Conservation (phyloP, 2,888 invertebrate genomes). For the Taphrorychus bicolor region DNA sequence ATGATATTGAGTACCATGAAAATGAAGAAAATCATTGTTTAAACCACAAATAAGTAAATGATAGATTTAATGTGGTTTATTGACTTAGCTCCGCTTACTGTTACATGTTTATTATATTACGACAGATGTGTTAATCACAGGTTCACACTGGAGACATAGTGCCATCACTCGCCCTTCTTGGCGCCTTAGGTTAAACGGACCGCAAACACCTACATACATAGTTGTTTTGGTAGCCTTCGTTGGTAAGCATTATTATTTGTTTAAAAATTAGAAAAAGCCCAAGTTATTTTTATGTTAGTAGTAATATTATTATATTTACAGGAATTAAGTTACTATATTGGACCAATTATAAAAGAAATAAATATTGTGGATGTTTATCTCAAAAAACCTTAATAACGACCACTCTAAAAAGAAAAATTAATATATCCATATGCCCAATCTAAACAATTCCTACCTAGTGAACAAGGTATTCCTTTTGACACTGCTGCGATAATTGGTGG, state of each 20-base stretch:
- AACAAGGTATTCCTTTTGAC: slow-evolving; percentile 40
- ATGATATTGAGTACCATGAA: too few species aligned
- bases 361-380: background rate
- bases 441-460: slow-evolving; percentile 13
- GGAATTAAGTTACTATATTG: too few species aligned
- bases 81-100: slow-evolving; percentile 37
- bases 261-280: background rate
- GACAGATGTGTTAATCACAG: slow-evolving; percentile 36
- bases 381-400: slow-evolving; percentile 4
- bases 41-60: too few species aligned
- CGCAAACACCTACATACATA: too few species aligned
- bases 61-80: background rate
- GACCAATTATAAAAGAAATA: too few species aligned
- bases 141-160: slow-evolving; percentile 3
- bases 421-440: slow-evolving; percentile 18
- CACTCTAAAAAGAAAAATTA: slow-evolving; percentile 18
- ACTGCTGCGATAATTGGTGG: slow-evolving; percentile 19
- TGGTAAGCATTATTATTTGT: too few species aligned
- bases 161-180: background rate
- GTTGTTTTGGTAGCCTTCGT: too few species aligned
- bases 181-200: background rate
- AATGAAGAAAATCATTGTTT: too few species aligned
- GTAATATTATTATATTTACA: background rate
- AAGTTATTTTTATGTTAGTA: background rate
- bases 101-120: slow-evolving; percentile 39